Evolutionary conservation across 2,888 invertebrate genomes (phyloP).

Genomic region (Ariolimax columbianus): DNA sequence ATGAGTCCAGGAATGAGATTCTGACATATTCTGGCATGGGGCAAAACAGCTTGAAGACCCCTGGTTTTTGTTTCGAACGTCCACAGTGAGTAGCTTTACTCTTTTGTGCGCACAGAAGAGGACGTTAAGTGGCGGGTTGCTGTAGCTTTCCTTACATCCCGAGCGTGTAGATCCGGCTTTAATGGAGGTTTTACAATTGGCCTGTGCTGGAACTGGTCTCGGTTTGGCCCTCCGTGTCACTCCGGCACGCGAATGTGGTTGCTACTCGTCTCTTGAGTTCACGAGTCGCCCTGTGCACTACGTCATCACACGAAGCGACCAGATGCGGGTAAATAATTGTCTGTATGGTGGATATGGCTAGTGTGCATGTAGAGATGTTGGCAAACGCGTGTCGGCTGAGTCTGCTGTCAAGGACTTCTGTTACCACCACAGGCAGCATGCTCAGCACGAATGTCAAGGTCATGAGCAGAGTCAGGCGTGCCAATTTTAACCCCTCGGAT

Average conservation of each 20-base stretch:
- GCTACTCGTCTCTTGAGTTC: conserved; percentile 48
- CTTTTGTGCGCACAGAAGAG: no score
- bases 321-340: conserved; percentile 72
- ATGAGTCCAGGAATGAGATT: no score
- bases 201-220: conserved; percentile 55
- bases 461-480: conserved; percentile 65
- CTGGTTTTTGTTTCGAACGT: no score
- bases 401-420: conserved; percentile 60
- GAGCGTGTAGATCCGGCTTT: no score
- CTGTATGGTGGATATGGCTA: conserved; percentile 68
- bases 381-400: conserved; percentile 62
- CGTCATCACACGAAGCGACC: conserved; percentile 66
- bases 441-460: conserved; percentile 65
- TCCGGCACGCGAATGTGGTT: background rate
- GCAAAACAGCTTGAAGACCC: no score
- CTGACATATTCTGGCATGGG: no score
- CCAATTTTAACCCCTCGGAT: conserved; percentile 52
- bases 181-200: background rate
- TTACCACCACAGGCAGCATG: conserved; percentile 69
- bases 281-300: conserved; percentile 63
- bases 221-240: conserved; percentile 12
- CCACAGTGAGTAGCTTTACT: no score
- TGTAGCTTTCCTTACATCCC: no score
- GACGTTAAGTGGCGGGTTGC: no score
- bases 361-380: conserved; percentile 67